These are phyloP conservation scores for Nomada hirtipes DNA, from an alignment of 2,888 invertebrate genomes.

Conservation along the genomic window DNA sequence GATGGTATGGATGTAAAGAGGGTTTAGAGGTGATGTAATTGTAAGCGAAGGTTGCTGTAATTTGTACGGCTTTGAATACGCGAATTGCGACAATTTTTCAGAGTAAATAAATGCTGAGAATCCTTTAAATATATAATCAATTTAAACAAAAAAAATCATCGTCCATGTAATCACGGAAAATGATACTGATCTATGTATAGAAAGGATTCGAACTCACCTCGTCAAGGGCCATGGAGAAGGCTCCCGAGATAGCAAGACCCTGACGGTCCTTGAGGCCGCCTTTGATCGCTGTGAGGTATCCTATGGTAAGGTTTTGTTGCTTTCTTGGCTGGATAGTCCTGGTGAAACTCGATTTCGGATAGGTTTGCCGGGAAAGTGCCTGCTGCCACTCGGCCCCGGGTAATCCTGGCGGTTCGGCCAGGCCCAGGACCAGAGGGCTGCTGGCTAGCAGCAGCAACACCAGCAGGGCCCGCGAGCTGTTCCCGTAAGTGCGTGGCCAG, in stretches of 20 bases:
- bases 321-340: slow-evolving; percentile 61
- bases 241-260: slow-evolving; percentile 95
- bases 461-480: slow-evolving; percentile 85
- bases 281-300: slow-evolving; percentile 93
- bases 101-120: too few species aligned
- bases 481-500: slow-evolving; percentile 85
- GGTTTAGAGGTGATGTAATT: too few species aligned
- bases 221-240: slow-evolving; percentile 94
- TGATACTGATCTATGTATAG: neutral
- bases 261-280: slow-evolving; percentile 91
- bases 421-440: slow-evolving; percentile 73
- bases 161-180: neutral
- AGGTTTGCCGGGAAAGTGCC: slow-evolving; percentile 44
- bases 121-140: too few species aligned
- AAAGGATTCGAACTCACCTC: slow-evolving; percentile 85
- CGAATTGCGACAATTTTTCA: too few species aligned
- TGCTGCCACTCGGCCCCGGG: slow-evolving; percentile 59
- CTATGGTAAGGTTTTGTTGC: slow-evolving; percentile 88
- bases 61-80: too few species aligned
- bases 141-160: neutral
- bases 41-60: too few species aligned
- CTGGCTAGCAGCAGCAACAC: slow-evolving; percentile 87
- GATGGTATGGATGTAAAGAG: too few species aligned
- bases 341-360: slow-evolving; percentile 50
- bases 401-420: slow-evolving; percentile 70